Evolutionary conservation across 2,797 vertebrate species (phyloP).

Genomic region (Oreochromis mossambicus): DNA sequence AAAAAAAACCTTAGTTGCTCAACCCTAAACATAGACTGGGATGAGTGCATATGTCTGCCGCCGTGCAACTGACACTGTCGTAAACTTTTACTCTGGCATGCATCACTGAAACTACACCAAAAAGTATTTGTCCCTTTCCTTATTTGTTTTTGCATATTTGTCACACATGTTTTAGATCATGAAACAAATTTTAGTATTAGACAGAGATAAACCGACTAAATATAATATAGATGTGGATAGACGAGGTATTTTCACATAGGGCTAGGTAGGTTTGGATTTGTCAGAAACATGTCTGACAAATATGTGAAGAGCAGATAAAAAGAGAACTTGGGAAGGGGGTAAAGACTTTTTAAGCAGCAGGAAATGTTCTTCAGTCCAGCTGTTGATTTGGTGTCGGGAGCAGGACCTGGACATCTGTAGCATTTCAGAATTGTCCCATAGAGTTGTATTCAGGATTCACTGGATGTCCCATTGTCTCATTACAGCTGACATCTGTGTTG

Average conservation of each 20-base stretch:
- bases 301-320: not conserved
- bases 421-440: not conserved
- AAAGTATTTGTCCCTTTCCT: not conserved
- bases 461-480: not conserved
- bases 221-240: not conserved
- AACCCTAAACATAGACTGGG: not conserved
- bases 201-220: not conserved
- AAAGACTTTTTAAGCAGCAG: not conserved
- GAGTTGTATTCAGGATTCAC: not conserved
- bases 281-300: not conserved
- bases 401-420: not conserved
- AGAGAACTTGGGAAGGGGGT: not conserved
- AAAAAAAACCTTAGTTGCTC: accelerated
- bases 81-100: not conserved
- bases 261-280: not conserved
- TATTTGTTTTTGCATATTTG: accelerated
- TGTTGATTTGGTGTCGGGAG: not conserved
- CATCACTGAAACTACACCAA: not conserved
- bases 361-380: not conserved
- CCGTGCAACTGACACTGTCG: not conserved
- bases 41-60: not conserved
- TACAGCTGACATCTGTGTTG: not conserved
- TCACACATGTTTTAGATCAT: not conserved
- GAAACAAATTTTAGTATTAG: not conserved
- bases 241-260: not conserved